phyloP scores from a whole-genome alignment of 2,888 invertebrate species.

The Pemphredon lugubris region DNA sequence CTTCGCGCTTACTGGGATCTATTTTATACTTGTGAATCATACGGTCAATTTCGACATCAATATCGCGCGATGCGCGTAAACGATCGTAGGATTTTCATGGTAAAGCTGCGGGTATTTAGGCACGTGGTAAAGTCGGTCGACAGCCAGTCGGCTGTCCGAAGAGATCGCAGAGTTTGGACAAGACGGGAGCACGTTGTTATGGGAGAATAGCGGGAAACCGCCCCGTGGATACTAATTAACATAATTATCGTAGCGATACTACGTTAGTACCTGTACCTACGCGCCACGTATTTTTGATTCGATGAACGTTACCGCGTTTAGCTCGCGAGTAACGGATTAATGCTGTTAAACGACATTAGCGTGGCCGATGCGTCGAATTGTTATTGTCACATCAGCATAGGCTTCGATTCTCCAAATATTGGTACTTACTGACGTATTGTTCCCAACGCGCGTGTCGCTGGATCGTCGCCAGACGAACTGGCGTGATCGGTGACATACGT shows the following conservation, averaged over 20 bases:
- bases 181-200: too few relatives aligned
- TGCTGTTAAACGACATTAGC: neutral
- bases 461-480: slow-evolving; percentile 73
- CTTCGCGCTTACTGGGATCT: slow-evolving; percentile 53
- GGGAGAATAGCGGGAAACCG: too few relatives aligned
- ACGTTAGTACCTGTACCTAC: too few relatives aligned
- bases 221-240: too few relatives aligned
- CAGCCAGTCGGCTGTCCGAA: slow-evolving; percentile 8
- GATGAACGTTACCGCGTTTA: too few relatives aligned
- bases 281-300: too few relatives aligned
- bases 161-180: neutral
- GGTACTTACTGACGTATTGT: slow-evolving; percentile 74
- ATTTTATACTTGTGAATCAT: slow-evolving; percentile 66
- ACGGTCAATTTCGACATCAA: slow-evolving; percentile 44
- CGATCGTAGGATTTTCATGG: slow-evolving; percentile 11
- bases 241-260: too few relatives aligned
- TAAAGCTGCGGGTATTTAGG: slow-evolving; percentile 1
- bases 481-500: slow-evolving; percentile 69
- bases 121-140: neutral
- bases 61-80: slow-evolving; percentile 40
- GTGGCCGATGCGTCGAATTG: neutral
- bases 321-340: too few relatives aligned
- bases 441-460: slow-evolving; percentile 75
- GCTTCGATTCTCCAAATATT: neutral
- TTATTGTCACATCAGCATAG: neutral